Evolutionary conservation across 2,888 invertebrate species (phyloP), one percentile per base, ranked within the genome.

Genomic region (Synanthedon vespiformis): DNA sequence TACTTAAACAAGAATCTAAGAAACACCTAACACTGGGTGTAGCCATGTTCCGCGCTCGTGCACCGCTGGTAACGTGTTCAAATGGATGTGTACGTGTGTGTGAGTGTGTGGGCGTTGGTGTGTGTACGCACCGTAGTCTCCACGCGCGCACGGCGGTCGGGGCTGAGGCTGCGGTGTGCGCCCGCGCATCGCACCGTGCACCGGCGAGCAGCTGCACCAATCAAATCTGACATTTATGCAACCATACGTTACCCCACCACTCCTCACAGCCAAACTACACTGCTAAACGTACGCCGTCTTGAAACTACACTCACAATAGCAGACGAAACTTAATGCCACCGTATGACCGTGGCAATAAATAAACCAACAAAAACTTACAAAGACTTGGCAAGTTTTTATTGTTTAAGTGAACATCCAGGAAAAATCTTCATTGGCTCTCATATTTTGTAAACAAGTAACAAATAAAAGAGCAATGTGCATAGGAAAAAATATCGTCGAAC

Each of bases 111-210:
- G 27, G 57, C 2, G 11, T 18, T n/a, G 2, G 14, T 22, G 50
- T 47, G 51, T 47, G 40, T 48, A 56, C 52, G 54, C 47, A 95
- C 96, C 95, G 89, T 95, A 96, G 82, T 96, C 95, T 64, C 95
- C 94, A 69, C 94, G 90, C 61, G 95, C 93, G 90, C 95, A 88
- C 59, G 85, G 85, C 63, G 85, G 80, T 58, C 86, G 81, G 67
- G 77, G 75, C 75, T 77, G 75, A 67, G 85, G 84, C 75, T 83
- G 86, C 71, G 86, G 83, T 72, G 85, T 82, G 79, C 88, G 85
- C 50, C 93, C 89, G 69, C 92, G 91, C 87, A 92, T 89, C 89
- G 93, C 92, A 58, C 91, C 90, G 85, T 92, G 92, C 76, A 92
- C 91, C 63, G 93, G 93, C 71, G 93, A 93, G 76, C 90, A 90